These are phyloP conservation scores for Suillia variegata DNA, from an alignment of 2,888 invertebrate species.

Conservation along the genomic window DNA sequence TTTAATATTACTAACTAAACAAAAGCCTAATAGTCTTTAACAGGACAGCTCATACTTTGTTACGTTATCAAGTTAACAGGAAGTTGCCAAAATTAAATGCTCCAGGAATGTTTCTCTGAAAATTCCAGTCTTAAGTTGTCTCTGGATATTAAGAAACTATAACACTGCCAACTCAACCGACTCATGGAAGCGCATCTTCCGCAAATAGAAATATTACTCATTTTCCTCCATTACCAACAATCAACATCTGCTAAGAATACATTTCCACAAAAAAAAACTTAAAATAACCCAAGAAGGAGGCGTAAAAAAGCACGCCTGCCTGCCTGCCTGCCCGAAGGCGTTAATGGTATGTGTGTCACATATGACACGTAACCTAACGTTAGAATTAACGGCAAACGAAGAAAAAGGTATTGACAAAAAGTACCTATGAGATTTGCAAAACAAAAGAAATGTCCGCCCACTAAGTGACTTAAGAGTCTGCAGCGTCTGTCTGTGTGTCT, in stretches of 20 bases:
- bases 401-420: slow-evolving; percentile 12
- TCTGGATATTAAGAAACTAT: too few species aligned
- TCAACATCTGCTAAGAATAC: slow-evolving; percentile 30
- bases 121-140: too few species aligned
- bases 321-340: not conserved
- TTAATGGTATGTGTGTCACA: slow-evolving; percentile 52
- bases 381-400: slow-evolving; percentile 31
- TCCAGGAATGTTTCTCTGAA: too few species aligned
- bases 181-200: too few species aligned
- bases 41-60: too few species aligned
- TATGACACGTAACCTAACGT: slow-evolving; percentile 39
- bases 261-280: not conserved
- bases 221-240: slow-evolving; percentile 26
- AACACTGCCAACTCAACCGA: too few species aligned
- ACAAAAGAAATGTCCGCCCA: not conserved
- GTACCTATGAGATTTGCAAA: slow-evolving; percentile 12
- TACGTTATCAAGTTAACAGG: too few species aligned
- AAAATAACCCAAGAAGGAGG: not conserved
- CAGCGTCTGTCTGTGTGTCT: not conserved
- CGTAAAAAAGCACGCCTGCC: not conserved
- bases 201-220: too few species aligned
- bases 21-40: too few species aligned
- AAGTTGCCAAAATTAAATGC: too few species aligned
- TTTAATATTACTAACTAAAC: too few species aligned
- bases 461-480: too few species aligned